phyloP scores from a whole-genome alignment of 2,888 invertebrate genomes.

The Ormia ochracea region DNA sequence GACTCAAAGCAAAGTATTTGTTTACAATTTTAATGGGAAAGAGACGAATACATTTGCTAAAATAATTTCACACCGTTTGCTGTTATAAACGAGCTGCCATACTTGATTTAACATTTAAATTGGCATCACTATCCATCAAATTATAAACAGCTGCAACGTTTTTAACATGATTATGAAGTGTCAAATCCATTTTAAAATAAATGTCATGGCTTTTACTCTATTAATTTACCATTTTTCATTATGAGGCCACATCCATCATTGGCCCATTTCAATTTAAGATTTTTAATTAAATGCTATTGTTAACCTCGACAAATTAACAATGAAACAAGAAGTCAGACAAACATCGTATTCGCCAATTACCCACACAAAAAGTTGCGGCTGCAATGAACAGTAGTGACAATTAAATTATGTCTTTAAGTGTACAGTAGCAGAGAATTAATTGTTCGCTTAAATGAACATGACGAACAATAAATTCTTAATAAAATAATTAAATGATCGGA shows the following conservation, averaged over 20 bases:
- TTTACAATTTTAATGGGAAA: constrained; percentile 40
- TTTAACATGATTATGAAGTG: not conserved
- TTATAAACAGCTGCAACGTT: not conserved
- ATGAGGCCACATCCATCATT: not conserved
- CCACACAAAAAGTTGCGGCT: not conserved
- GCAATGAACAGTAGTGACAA: constrained; percentile 26
- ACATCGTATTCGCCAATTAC: constrained; percentile 2
- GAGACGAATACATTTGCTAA: constrained; percentile 21
- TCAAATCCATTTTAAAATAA: not conserved
- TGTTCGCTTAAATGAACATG: not conserved
- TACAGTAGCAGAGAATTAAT: not conserved
- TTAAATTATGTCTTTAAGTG: constrained; percentile 37
- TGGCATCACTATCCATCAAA: not conserved
- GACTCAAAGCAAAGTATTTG: constrained; percentile 33
- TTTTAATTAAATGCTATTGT: constrained; percentile 50
- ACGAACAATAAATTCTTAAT: constrained; percentile 14
- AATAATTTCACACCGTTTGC: not conserved
- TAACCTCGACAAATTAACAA: constrained; percentile 55
- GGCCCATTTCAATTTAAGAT: constrained; percentile 13
- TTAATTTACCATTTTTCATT: not conserved
- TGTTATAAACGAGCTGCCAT: not conserved
- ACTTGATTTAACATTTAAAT: not conserved
- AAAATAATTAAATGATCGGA: constrained; percentile 30
- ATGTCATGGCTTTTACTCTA: not conserved
- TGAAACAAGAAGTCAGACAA: constrained; percentile 41